These are phyloP conservation scores for Pelecanus crispus DNA, from an alignment of 2,113 vertebrate species.

Conservation along the genomic window DNA sequence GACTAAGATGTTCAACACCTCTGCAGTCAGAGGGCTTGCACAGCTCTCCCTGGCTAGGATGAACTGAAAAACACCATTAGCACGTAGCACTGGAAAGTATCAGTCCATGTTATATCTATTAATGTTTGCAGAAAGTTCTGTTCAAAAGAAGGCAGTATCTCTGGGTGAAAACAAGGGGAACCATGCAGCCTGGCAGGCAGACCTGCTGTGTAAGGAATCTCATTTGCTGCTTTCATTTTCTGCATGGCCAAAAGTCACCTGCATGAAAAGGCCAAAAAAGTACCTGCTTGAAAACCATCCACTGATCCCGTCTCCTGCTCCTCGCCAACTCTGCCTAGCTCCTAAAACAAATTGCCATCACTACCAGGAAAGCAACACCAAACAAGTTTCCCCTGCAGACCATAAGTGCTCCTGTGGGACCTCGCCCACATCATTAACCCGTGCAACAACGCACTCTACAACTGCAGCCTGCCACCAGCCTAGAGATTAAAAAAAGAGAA, in stretches of 20 bases:
- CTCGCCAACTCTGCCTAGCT: background rate
- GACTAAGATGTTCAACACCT: fast-evolving
- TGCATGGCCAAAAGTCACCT: background rate
- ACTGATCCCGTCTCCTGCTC: background rate
- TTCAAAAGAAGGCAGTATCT: background rate
- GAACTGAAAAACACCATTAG: background rate
- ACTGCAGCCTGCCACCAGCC: background rate
- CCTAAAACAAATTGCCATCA: background rate
- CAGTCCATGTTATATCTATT: fast-evolving
- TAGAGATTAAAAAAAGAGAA: background rate
- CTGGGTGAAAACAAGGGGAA: background rate
- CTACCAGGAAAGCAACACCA: background rate
- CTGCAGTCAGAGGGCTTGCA: background rate
- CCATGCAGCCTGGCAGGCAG: background rate
- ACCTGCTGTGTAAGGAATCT: background rate
- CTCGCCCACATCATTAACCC: background rate
- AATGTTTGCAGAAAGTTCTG: background rate
- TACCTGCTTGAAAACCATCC: background rate
- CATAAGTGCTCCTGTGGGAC: background rate
- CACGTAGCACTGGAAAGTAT: background rate
- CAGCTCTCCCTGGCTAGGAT: background rate
- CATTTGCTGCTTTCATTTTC: background rate
- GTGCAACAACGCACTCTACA: background rate
- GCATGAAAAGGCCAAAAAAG: background rate
- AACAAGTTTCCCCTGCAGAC: background rate